A percentile compares a stretch with the other conserved stretches of the same genome.
Conservation (phyloP, 1,140 invertebrate species). For the Cydia amplana region DNA sequence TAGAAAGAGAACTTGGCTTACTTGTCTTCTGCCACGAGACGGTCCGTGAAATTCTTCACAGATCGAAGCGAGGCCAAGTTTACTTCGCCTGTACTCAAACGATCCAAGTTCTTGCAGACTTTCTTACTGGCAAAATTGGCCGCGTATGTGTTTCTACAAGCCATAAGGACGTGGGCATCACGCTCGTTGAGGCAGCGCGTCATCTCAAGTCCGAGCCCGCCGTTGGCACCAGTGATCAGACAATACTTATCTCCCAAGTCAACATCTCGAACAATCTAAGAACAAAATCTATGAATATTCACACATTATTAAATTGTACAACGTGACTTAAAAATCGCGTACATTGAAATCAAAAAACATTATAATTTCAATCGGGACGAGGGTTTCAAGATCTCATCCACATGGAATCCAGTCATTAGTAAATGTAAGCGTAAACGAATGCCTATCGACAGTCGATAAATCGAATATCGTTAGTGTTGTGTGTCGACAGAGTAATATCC, state of each 20-base stretch:
- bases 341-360: too few relatives aligned
- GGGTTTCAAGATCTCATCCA: too few relatives aligned
- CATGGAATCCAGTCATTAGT: too few relatives aligned
- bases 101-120: constrained; percentile 47
- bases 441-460: too few relatives aligned
- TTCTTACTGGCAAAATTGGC: constrained; percentile 52
- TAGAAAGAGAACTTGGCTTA: constrained; percentile 38
- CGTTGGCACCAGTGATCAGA: constrained; percentile 93
- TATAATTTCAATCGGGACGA: too few relatives aligned
- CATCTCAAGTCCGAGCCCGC: constrained; percentile 95
- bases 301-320: too few relatives aligned
- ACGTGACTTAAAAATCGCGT: too few relatives aligned
- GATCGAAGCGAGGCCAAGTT: constrained; percentile 65
- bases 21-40: constrained; percentile 54
- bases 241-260: constrained; percentile 90
- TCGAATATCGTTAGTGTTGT: too few relatives aligned
- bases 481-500: too few relatives aligned
- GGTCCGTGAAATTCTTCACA: constrained; percentile 57
- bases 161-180: constrained; percentile 84
- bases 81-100: constrained; percentile 51
- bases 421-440: too few relatives aligned
- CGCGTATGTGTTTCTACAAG: constrained; percentile 66
- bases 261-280: constrained; percentile 87
- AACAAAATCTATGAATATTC: constrained; percentile 4
- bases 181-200: constrained; percentile 89